Conservation (phyloP, 2,888 invertebrate genomes). For the Leucozona laternaria region DNA sequence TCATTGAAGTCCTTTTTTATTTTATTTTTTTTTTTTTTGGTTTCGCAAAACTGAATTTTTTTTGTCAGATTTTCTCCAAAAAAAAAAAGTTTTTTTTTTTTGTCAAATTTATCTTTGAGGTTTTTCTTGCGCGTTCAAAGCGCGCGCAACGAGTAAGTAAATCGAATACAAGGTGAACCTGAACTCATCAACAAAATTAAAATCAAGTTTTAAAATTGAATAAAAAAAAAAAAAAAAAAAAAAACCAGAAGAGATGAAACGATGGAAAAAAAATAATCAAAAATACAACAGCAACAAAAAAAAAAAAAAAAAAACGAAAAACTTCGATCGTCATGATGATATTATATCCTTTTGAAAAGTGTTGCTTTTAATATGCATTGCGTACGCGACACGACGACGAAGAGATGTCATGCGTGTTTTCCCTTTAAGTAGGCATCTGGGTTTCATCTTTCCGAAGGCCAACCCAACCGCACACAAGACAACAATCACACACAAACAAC, state of each 20-base stretch:
- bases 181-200: slow-evolving; percentile 74
- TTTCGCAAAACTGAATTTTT: slow-evolving; percentile 33
- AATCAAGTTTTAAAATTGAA: slow-evolving; percentile 74
- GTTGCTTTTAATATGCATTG: slow-evolving; percentile 69
- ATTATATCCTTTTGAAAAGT: slow-evolving; percentile 58
- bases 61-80: slow-evolving; percentile 70
- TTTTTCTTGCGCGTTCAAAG: slow-evolving; percentile 65
- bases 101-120: slow-evolving; percentile 32
- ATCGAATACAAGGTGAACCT: slow-evolving; percentile 73
- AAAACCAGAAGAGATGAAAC: slow-evolving; percentile 12
- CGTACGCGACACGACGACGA: slow-evolving; percentile 47
- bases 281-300: slow-evolving; percentile 15
- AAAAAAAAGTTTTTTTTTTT: slow-evolving; percentile 34
- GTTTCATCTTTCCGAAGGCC: slow-evolving; percentile 72
- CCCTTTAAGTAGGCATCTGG: slow-evolving; percentile 70
- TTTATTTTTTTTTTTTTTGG: not conserved
- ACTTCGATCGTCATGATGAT: slow-evolving; percentile 32
- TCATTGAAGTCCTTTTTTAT: slow-evolving; percentile 46
- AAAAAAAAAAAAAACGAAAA: not conserved
- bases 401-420: slow-evolving; percentile 72
- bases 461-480: slow-evolving; percentile 60
- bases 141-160: slow-evolving; percentile 73
- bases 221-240: slow-evolving; percentile 34
- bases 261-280: slow-evolving; percentile 3
- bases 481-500: not conserved